These are phyloP conservation scores for Plodia interpunctella DNA, from an alignment of 1,140 invertebrate genomes.

Conservation along the genomic window DNA sequence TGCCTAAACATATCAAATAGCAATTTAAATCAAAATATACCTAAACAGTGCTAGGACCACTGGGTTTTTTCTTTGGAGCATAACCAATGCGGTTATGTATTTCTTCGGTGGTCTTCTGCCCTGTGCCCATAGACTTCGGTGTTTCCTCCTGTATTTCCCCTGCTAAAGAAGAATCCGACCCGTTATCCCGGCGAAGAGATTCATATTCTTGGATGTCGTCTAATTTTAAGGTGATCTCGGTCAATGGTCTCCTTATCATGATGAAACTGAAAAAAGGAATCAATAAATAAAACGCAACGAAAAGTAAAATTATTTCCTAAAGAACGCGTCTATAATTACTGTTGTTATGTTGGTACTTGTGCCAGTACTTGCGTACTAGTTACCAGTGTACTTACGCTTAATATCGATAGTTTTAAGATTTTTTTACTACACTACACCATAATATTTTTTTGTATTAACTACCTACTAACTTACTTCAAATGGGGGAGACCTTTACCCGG, in stretches of 20 bases:
- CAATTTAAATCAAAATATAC: not conserved
- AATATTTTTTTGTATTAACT: too few relatives aligned
- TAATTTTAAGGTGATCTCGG: constrained; percentile 85
- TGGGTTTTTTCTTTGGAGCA: constrained; percentile 60
- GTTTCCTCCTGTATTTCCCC: constrained; percentile 77
- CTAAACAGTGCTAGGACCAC: constrained; percentile 48
- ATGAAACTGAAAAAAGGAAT: constrained; percentile 21
- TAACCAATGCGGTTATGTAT: constrained; percentile 85
- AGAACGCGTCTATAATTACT: too few relatives aligned
- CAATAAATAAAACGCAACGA: too few relatives aligned
- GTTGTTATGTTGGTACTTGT: too few relatives aligned
- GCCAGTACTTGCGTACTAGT: too few relatives aligned
- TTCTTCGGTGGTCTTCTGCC: constrained; percentile 78
- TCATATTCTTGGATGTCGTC: constrained; percentile 88
- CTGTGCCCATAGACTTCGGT: constrained; percentile 66
- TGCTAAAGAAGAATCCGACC: constrained; percentile 54
- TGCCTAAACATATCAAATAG: too few relatives aligned
- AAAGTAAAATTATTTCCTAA: too few relatives aligned
- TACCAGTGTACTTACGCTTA: too few relatives aligned
- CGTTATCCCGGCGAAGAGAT: constrained; percentile 71
- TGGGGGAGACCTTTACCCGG: too few relatives aligned
- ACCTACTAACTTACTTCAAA: too few relatives aligned
- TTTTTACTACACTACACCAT: too few relatives aligned
- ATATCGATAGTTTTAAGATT: too few relatives aligned
- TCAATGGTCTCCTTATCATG: constrained; percentile 88